These are phyloP conservation scores for Gerosis bhagava DNA, from an alignment of 2,888 invertebrate species.

Conservation along the genomic window DNA sequence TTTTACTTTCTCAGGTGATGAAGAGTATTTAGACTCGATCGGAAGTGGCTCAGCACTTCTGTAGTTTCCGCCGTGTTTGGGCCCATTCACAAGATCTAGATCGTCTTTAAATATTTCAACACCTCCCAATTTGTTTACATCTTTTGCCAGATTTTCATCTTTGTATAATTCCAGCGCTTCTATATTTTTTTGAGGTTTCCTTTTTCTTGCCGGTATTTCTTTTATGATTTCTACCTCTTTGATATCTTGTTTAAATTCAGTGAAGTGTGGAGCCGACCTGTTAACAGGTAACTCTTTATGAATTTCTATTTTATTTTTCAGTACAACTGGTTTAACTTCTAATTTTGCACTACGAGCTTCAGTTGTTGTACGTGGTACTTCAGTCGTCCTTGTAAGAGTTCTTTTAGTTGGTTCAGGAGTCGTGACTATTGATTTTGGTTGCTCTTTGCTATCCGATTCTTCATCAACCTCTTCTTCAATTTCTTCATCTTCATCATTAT, in stretches of 20 bases:
- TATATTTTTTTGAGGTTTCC: conserved; percentile 48
- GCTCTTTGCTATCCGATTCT: conserved; percentile 29
- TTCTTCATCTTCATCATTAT: conserved; percentile 37
- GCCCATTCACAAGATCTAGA: conserved; percentile 55
- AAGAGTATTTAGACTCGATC: neutral
- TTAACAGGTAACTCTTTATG: conserved; percentile 65
- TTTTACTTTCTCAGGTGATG: neutral
- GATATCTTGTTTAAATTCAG: conserved; percentile 69
- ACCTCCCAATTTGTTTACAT: conserved; percentile 65
- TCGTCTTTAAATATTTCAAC: conserved; percentile 69
- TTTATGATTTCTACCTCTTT: conserved; percentile 70
- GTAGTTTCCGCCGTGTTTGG: conserved; percentile 74
- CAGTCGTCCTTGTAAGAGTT: conserved; percentile 57
- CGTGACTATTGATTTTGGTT: conserved; percentile 36
- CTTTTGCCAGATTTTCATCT: conserved; percentile 67
- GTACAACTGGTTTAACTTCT: conserved; percentile 52
- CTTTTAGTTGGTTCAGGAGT: conserved; percentile 62
- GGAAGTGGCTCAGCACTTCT: conserved; percentile 44
- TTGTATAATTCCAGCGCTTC: conserved; percentile 63
- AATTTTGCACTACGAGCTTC: conserved; percentile 43
- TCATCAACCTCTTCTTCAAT: conserved; percentile 37
- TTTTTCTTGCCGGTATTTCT: conserved; percentile 50
- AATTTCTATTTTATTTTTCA: conserved; percentile 65
- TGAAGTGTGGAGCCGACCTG: conserved; percentile 57
- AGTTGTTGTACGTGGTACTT: conserved; percentile 51